Evolutionary conservation across 2,888 invertebrate species (phyloP).

Genomic region (Thecocarcelia acutangulata): DNA sequence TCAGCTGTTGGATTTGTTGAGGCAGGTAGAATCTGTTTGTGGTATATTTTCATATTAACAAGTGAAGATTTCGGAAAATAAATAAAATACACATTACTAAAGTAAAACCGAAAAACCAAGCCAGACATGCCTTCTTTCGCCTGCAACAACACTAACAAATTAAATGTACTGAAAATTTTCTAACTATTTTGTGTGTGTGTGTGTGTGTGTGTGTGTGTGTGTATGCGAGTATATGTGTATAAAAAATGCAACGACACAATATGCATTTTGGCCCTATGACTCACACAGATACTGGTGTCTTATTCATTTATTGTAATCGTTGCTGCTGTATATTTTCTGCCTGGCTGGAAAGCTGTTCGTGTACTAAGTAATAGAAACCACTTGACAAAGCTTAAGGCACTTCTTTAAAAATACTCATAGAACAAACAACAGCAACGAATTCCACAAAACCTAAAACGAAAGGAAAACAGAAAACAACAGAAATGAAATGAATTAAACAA

Average conservation of each 20-base stretch:
- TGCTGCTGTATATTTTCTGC: conserved; percentile 11
- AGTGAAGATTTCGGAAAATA: conserved; percentile 10
- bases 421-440: conserved; percentile 33
- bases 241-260: conserved; percentile 39
- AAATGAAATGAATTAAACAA: conserved; percentile 19
- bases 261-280: conserved; percentile 21
- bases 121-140: conserved; percentile 1
- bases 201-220: background rate
- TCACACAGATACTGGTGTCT: background rate
- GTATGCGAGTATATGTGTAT: background rate
- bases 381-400: conserved; percentile 51
- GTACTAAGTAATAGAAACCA: conserved; percentile 49
- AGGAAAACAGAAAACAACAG: background rate
- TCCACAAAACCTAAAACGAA: background rate
- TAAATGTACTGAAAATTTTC: background rate
- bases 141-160: background rate
- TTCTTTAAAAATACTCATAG: conserved; percentile 43
- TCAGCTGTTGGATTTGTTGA: background rate
- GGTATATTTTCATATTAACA: conserved; percentile 18
- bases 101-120: conserved; percentile 15
- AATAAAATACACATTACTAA: background rate
- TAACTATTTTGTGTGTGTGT: background rate
- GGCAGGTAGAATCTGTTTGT: background rate
- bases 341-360: conserved; percentile 33
- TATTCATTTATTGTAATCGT: background rate